Base-by-base conservation (phyloP, 2,797 vertebrate species). In the Siniperca scherzeri region DNA sequence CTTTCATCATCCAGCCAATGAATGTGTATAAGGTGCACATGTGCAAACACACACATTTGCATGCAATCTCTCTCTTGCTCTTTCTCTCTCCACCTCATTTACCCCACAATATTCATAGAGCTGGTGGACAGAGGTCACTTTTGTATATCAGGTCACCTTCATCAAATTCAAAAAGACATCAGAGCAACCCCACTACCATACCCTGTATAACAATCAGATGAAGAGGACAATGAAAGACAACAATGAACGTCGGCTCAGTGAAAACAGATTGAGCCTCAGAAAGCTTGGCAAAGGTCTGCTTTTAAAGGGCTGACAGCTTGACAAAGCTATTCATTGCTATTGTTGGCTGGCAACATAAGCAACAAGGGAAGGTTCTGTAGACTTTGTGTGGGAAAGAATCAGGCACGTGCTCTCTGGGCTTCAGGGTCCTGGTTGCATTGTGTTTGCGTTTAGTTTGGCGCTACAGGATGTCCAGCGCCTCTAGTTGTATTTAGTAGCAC, bases 181-280 rank as follows among this genome's bases (percentile, higher is more conserved):
- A 82, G 79, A 81, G 85, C 80, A 80, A 77, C 85, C 74, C 66
- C 25, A 4, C 73, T 3, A 64, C 56, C 84, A 53, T 61, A 70
- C 50, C 68, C 60, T 74, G 77, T 87, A 74, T 85, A 84, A 91
- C 91, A 90, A 92, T 91, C 83, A 87, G 81, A 92, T 86, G 72
- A 93, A 84, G 72, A 90, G 81, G 72, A 90, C 88, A 93, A 88
- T 89, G 71, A 83, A 75, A 91, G 70, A 85, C 85, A 90, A 86
- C 79, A 84, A 88, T 85, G 83, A 85, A 78, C 61, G 38, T 67
- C 70, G 81, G 83, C 82, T 87, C 81, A 50, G 64, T 87, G 82
- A 89, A 90, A 91, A 77, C 80, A 84, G 80, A 86, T 83, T 83
- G 80, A 72, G 81, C 44, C 77, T 82, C 79, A 61, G 81, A 89